Base-by-base conservation (phyloP, 2,797 vertebrate genomes). In the Gephyroberyx darwinii region DNA sequence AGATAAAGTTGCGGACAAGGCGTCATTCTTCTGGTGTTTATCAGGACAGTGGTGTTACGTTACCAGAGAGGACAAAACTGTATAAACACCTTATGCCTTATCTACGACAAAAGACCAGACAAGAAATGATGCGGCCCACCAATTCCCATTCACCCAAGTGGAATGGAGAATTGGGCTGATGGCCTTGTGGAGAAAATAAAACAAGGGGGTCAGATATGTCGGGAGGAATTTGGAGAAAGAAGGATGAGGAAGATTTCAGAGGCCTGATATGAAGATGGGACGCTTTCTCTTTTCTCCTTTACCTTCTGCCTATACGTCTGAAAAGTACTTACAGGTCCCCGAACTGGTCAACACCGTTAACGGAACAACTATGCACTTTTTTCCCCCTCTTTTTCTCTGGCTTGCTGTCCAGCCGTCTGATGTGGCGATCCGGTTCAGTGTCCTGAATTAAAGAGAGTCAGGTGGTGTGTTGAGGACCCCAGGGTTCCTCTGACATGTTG, bases 401-500 rank as follows among this genome's bases (percentile, higher is more conserved):
- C 14, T 37, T 65, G 52, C 39, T 74, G 75, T 82, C 76, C 75
- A 33, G 58, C 74, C 69, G 71, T 78, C 81, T 84, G 74, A 83
- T 84, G 75, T 82, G 87, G 69, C 80, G 86, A 88, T 86, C 79
- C 22, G 71, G 85, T 90, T 81, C 82, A 81, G 69, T 70, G 73
- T 85, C 80, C 79, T 71, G 72, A 80, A 88, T 90, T 84, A 84
- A 84, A 87, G 80, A 45, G 69, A 75, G 72, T 47, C 66, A 66
- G 77, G 71, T 66, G 41, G 65, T 48, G 61, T 70, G 71, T 63
- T 60, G 59, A 82, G 77, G 70, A 81, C 82, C 82, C 81, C 54
- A 22, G 80, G 86, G 85, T 84, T 85, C 62, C 76, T 77, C 81
- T 93, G 91, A 93, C 92, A 90, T 65, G 75, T 74, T 68, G 80